Evolutionary conservation across 2,888 invertebrate species (phyloP), one percentile per base, ranked within the genome.

Genomic region (Lasius fuliginosus): DNA sequence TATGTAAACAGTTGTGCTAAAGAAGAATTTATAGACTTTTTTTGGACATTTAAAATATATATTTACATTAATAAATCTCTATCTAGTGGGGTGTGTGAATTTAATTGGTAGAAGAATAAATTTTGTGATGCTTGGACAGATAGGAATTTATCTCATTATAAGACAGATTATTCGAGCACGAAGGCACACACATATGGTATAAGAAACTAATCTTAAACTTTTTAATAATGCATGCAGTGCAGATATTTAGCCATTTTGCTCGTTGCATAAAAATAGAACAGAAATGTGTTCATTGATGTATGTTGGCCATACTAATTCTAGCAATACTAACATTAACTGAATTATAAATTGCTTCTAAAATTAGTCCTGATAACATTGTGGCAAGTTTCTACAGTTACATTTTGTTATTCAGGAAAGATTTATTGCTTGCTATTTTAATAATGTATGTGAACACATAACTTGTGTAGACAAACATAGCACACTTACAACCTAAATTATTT

Each of bases 321-420:
- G 49, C 79, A 79, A 68, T 86, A 30, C 77, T 86, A 88, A 83
- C 86, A 83, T 85, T 88, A 88, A 87, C 86, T 76, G 87, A 89
- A 87, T 90, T 87, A 82, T 81, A 86, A 87, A 89, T 88, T 90
- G 89, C 87, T 89, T 86, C 73, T 56, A 56, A 53, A 53, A 67
- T 12, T 42, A 56, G 15, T 27, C 58, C 8, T 49, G 65, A 49
- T 86, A 88, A 84, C 87, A 84, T 79, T 79, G 23, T 46, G 27
- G 18, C 15, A 49, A 49, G 23, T 36, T n/a, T 46, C 23, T 65
- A 64, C 27, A 33, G 46, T 30, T 62, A 5, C 60, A 40, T 36
- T 76, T 49, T 15, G 12, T 49, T 18, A 53, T 67, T 18, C 36
- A 49, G 36, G 40, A 36, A 11, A 18, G 36, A 36, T 75, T 49